These are phyloP conservation scores for Acanthosepion esculentum DNA, from an alignment of 2,888 invertebrate genomes.

Conservation along the genomic window DNA sequence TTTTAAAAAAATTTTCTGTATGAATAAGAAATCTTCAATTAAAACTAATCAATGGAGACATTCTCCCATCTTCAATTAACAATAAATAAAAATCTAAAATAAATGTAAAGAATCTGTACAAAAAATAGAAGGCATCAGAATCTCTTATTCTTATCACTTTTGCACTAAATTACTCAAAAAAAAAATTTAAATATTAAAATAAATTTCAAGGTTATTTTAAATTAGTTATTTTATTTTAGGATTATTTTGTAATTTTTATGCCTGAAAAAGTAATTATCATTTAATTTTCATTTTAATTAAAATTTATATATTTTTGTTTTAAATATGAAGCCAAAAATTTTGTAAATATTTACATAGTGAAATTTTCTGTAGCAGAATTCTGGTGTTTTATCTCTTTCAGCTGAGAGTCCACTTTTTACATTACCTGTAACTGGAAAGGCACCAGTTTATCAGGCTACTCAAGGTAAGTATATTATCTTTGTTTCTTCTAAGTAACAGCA, in stretches of 20 bases:
- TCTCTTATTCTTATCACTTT: no score
- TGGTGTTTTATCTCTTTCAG: background rate
- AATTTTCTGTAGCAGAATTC: background rate
- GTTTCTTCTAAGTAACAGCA: background rate
- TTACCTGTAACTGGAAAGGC: constrained; percentile 41
- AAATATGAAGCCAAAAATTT: background rate
- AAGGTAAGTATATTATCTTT: background rate
- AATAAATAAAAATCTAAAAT: no score
- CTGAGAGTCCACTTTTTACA: background rate
- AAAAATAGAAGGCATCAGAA: no score
- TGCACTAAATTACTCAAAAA: no score
- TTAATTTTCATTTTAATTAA: background rate
- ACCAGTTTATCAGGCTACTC: background rate
- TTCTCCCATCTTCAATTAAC: no score
- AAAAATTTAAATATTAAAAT: no score
- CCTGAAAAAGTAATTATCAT: background rate
- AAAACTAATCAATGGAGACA: no score
- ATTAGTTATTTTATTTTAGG: background rate
- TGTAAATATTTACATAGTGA: background rate
- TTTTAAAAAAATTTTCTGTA: no score
- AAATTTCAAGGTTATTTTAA: no score
- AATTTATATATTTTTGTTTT: background rate
- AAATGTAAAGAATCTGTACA: no score
- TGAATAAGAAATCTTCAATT: no score
- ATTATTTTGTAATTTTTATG: background rate